phyloP scores from a whole-genome alignment of 2,113 vertebrate species.

The Coreoperca whiteheadi region DNA sequence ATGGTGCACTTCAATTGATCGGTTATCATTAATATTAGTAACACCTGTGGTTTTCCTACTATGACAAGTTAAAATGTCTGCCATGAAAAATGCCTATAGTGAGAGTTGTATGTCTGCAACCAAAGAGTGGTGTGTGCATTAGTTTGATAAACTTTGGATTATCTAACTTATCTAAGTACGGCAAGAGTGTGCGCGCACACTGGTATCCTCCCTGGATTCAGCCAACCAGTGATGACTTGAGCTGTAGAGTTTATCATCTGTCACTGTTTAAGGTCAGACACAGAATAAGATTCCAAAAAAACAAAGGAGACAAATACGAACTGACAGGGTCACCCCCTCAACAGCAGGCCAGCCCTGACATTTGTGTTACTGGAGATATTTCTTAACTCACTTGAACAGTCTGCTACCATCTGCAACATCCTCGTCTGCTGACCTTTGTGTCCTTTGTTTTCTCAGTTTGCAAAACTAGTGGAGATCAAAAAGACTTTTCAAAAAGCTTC shows the following conservation, averaged over 20 bases:
- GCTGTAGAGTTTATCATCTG: slow-evolving; percentile 58
- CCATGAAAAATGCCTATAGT: background rate
- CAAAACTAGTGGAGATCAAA: slow-evolving; percentile 32
- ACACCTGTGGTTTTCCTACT: background rate
- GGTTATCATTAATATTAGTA: background rate
- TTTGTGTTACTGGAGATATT: slow-evolving; percentile 45
- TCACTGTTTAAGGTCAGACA: slow-evolving; percentile 66
- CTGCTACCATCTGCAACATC: slow-evolving; percentile 54
- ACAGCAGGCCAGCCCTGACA: slow-evolving; percentile 62
- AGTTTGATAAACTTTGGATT: slow-evolving; percentile 11
- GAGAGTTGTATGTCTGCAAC: background rate
- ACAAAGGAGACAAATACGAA: slow-evolving; percentile 59
- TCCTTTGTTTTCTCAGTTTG: slow-evolving; percentile 53
- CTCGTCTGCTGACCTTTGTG: slow-evolving; percentile 61
- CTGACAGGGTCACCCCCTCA: slow-evolving; percentile 66
- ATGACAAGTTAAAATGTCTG: background rate
- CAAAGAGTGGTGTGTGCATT: background rate
- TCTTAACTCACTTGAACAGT: slow-evolving; percentile 50
- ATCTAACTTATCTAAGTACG: slow-evolving; percentile 1
- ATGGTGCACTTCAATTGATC: background rate
- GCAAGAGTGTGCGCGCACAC: background rate
- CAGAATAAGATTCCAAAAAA: slow-evolving; percentile 41
- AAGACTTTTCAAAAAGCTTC: slow-evolving; percentile 20
- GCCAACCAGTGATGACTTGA: slow-evolving; percentile 36
- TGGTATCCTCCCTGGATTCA: slow-evolving; percentile 11